Percentiles rank a stretch among this genome's conserved stretches.
These are phyloP conservation scores for Morone chrysops DNA, from an alignment of 2,113 vertebrate species.

Conservation along the genomic window DNA sequence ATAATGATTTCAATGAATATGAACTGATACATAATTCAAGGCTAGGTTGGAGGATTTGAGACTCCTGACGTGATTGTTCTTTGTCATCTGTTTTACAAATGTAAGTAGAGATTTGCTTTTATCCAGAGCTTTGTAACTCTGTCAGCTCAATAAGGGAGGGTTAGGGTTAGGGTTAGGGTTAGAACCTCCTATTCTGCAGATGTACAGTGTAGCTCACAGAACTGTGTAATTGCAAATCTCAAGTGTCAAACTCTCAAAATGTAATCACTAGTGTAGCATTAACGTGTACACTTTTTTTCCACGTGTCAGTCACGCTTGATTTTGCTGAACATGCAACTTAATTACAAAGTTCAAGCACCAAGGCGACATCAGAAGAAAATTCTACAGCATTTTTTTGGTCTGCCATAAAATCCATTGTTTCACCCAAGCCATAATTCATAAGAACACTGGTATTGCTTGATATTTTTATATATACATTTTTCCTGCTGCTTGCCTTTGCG, in stretches of 20 bases:
- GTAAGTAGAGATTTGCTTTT: constrained; percentile 4
- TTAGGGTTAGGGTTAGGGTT: too few species aligned
- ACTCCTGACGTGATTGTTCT: not conserved
- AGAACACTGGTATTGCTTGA: not conserved
- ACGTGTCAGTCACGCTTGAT: constrained; percentile 15
- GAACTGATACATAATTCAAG: not conserved
- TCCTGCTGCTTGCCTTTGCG: not conserved
- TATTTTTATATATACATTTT: not conserved
- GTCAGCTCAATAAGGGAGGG: not conserved
- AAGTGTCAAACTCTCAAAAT: not conserved
- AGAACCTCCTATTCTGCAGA: not conserved
- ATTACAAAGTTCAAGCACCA: constrained; percentile 27
- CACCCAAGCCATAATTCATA: not conserved
- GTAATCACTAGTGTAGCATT: constrained; percentile 33
- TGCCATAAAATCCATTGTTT: not conserved
- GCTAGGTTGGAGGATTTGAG: not conserved
- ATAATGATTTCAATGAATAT: not conserved
- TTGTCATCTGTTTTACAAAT: not conserved
- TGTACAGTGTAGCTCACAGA: not conserved
- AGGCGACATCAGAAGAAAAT: constrained; percentile 16
- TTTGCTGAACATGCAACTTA: constrained; percentile 22
- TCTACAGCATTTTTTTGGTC: not conserved
- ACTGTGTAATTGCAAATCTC: constrained; percentile 23
- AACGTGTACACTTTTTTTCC: not conserved
- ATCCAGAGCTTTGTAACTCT: not conserved